Evolutionary conservation across 2,888 invertebrate species (phyloP).

Genomic region (Leptopilina myrica): DNA sequence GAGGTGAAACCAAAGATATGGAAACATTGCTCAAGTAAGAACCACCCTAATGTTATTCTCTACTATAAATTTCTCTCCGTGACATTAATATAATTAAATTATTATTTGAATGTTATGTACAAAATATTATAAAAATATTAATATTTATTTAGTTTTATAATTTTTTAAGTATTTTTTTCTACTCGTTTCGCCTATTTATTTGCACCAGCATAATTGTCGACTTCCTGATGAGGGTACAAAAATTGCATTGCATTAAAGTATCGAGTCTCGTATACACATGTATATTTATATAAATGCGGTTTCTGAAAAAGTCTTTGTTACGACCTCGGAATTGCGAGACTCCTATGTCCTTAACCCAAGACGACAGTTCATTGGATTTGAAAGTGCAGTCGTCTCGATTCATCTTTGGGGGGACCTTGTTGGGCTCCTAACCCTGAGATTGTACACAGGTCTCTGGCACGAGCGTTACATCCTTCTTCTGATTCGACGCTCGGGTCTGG

Average conservation of each 20-base stretch:
- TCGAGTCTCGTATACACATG: neutral
- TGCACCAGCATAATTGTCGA: too few relatives aligned
- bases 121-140: too few relatives aligned
- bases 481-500: constrained; percentile 20
- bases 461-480: constrained; percentile 34
- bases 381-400: constrained; percentile 41
- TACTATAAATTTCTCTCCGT: too few relatives aligned
- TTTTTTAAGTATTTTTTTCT: too few relatives aligned
- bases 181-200: too few relatives aligned
- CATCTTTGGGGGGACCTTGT: constrained; percentile 37
- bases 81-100: too few relatives aligned
- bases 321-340: constrained; percentile 5
- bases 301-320: constrained; percentile 24
- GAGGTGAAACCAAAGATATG: too few relatives aligned
- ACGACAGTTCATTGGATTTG: constrained; percentile 38
- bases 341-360: constrained; percentile 34
- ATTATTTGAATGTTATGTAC: too few relatives aligned
- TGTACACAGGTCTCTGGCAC: constrained; percentile 26
- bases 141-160: too few relatives aligned
- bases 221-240: neutral
- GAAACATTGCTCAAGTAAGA: too few relatives aligned
- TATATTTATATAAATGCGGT: neutral
- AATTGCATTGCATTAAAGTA: neutral
- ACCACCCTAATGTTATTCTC: too few relatives aligned
- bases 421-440: constrained; percentile 40